Conservation (phyloP, 2,888 invertebrate genomes). For the Morpho achilles region DNA sequence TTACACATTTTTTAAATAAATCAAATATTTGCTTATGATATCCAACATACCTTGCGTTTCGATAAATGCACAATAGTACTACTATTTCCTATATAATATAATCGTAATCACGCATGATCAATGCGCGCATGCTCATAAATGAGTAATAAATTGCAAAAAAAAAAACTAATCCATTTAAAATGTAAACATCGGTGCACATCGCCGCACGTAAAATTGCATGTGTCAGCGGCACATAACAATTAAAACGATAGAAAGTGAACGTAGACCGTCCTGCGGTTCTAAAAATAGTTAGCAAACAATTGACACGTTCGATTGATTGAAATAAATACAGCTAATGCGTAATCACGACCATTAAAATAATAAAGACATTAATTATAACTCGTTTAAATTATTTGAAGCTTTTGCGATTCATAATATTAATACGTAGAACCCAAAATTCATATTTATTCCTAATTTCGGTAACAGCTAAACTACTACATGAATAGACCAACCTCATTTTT, state of each 20-base stretch:
- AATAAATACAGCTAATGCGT: slow-evolving; percentile 34
- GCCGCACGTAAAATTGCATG: slow-evolving; percentile 78
- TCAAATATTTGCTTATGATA: background rate
- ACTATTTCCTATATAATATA: slow-evolving; percentile 5
- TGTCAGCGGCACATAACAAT: slow-evolving; percentile 69
- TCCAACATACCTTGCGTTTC: background rate
- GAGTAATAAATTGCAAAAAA: slow-evolving; percentile 26
- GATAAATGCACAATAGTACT: slow-evolving; percentile 2
- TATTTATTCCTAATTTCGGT: too few relatives aligned
- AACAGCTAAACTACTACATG: too few relatives aligned
- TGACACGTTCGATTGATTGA: slow-evolving; percentile 56
- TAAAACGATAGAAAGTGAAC: slow-evolving; percentile 75
- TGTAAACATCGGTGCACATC: slow-evolving; percentile 61
- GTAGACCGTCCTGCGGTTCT: slow-evolving; percentile 54
- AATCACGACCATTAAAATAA: slow-evolving; percentile 18
- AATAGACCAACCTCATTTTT: too few relatives aligned
- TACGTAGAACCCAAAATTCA: too few relatives aligned
- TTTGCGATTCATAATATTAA: too few relatives aligned
- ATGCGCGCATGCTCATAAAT: slow-evolving; percentile 7
- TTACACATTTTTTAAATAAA: too few relatives aligned
- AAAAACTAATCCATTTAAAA: slow-evolving; percentile 48
- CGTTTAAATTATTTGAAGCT: background rate
- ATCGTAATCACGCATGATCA: slow-evolving; percentile 7
- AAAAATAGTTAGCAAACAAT: slow-evolving; percentile 59
- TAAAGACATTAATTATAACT: background rate